phyloP scores from a whole-genome alignment of 1,140 invertebrate species.

The Leptopilina boulardi region DNA sequence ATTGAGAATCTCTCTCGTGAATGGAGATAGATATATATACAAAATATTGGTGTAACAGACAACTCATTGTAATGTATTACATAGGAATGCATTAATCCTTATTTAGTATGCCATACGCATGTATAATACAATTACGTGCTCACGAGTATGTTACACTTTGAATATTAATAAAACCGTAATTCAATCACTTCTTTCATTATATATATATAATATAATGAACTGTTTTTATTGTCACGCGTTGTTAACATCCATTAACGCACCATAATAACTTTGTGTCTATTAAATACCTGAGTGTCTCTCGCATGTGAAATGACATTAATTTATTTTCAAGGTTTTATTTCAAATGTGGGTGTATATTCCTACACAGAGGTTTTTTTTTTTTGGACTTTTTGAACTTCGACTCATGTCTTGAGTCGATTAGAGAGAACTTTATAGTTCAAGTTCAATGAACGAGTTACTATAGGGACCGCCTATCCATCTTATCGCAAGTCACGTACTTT shows the following conservation, averaged over 20 bases:
- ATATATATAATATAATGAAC: no score
- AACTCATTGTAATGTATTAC: neutral
- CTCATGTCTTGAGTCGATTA: slow-evolving; percentile 16
- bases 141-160: slow-evolving; percentile 13
- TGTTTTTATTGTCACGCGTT: slow-evolving; percentile 1
- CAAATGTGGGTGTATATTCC: neutral
- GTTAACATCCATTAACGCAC: slow-evolving; percentile 4
- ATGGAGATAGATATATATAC: neutral
- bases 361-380: neutral
- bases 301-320: neutral
- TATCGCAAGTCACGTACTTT: slow-evolving; percentile 8
- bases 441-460: neutral
- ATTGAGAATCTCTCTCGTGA: neutral
- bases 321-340: neutral
- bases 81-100: neutral
- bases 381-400: neutral
- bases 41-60: neutral
- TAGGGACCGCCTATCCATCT: neutral
- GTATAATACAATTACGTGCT: slow-evolving; percentile 13
- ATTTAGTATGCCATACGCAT: neutral
- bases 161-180: slow-evolving; percentile 1
- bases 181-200: neutral
- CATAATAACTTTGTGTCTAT: neutral
- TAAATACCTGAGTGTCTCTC: neutral
- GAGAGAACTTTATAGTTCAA: slow-evolving; percentile 3